Conservation (phyloP, 2,888 invertebrate species). For the Gnatocerus cornutus region DNA sequence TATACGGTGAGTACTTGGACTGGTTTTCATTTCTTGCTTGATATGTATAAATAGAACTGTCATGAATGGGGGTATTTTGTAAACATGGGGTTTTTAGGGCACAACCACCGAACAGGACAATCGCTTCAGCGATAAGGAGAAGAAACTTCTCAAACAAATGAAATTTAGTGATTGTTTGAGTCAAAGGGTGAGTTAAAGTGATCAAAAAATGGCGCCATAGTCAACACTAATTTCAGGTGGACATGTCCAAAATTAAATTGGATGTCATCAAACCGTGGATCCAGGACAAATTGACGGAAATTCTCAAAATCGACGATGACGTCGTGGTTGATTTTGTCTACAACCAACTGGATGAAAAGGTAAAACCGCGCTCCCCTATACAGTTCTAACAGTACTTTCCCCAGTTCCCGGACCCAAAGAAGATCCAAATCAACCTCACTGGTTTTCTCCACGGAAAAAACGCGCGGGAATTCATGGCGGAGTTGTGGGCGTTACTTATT, state of each 20-base stretch:
- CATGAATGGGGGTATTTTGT: slow-evolving; percentile 38
- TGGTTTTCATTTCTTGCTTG: slow-evolving; percentile 21
- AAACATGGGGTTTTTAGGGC: slow-evolving; percentile 78
- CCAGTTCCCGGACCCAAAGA: slow-evolving; percentile 96
- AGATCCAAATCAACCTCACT: slow-evolving; percentile 99
- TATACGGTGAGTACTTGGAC: slow-evolving; percentile 64
- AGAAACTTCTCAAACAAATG: slow-evolving; percentile 99
- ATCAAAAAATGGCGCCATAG: slow-evolving; percentile 7
- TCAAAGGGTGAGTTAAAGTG: slow-evolving; percentile 82
- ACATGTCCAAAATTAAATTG: slow-evolving; percentile 98
- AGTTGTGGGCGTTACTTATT: slow-evolving; percentile 95
- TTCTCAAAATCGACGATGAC: slow-evolving; percentile 98
- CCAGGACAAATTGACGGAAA: slow-evolving; percentile 95
- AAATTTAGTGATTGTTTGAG: slow-evolving; percentile 96
- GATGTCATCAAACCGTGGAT: slow-evolving; percentile 99
- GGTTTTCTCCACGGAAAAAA: slow-evolving; percentile 99
- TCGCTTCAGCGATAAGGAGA: slow-evolving; percentile 99
- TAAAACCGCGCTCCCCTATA: too few relatives aligned
- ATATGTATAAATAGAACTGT: slow-evolving; percentile 50
- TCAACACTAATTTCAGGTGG: slow-evolving; percentile 78
- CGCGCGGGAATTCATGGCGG: slow-evolving; percentile 97
- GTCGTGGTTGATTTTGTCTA: slow-evolving; percentile 99
- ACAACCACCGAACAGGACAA: slow-evolving; percentile 99
- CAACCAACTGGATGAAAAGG: slow-evolving; percentile 97
- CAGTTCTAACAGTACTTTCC: slow-evolving; percentile 53